phyloP scores from a whole-genome alignment of 2,113 vertebrate species.

The Scopus umbretta region DNA sequence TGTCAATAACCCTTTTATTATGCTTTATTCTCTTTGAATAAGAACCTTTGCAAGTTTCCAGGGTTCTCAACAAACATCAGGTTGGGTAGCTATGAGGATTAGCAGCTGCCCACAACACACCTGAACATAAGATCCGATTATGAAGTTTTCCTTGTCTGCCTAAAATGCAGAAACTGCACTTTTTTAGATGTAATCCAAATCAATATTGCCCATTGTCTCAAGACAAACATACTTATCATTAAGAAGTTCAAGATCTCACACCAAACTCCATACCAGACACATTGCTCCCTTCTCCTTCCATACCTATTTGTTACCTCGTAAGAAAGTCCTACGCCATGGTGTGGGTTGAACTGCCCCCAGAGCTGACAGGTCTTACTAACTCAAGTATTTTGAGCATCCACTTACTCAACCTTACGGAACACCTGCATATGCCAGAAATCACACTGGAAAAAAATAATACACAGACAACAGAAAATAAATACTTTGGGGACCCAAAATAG shows the following conservation, averaged over 20 bases:
- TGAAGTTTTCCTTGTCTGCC: not conserved
- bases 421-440: not conserved
- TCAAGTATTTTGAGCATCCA: not conserved
- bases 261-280: not conserved
- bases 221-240: not conserved
- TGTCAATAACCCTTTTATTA: slow-evolving; percentile 22
- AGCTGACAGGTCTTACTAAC: not conserved
- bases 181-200: not conserved
- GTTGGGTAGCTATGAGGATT: not conserved
- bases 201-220: not conserved
- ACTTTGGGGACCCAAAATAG: not conserved
- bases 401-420: not conserved
- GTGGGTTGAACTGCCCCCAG: not conserved
- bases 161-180: not conserved
- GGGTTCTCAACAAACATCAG: not conserved
- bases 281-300: not conserved
- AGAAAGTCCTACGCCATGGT: not conserved
- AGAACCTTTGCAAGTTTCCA: not conserved
- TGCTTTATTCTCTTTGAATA: not conserved
- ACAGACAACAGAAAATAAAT: not conserved
- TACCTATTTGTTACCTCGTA: not conserved
- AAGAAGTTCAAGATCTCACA: not conserved
- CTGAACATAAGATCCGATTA: not conserved
- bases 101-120: not conserved
- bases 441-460: not conserved